phyloP scores from a whole-genome alignment of 2,888 invertebrate genomes.

The Caenorhabditis sp. region DNA sequence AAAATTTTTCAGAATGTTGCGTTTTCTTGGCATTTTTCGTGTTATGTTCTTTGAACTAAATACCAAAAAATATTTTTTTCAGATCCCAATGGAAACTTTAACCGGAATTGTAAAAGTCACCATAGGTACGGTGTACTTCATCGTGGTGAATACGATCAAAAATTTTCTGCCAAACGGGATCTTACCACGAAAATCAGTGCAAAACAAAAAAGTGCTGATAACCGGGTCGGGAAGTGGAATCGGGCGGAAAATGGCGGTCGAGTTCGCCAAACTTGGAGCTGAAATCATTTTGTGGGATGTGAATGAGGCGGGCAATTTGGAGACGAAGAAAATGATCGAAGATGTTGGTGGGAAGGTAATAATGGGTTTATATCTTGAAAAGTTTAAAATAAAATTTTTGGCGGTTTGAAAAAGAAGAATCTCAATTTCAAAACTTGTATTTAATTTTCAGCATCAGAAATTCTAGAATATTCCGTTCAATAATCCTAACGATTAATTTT shows the following conservation, averaged over 20 bases:
- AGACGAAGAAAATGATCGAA: conserved; percentile 80
- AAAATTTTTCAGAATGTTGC: no score
- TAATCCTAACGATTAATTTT: no score
- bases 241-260: conserved; percentile 76
- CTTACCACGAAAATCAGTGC: conserved; percentile 78
- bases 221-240: conserved; percentile 90
- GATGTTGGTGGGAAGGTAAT: conserved; percentile 47
- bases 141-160: conserved; percentile 42
- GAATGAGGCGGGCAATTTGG: conserved; percentile 82
- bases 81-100: not conserved
- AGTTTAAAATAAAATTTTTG: no score
- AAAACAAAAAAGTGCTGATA: conserved; percentile 82
- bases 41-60: no score
- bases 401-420: not conserved
- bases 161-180: conserved; percentile 57
- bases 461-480: no score
- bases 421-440: no score
- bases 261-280: conserved; percentile 74
- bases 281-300: conserved; percentile 88
- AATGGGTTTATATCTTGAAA: no score
- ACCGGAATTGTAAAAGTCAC: conserved; percentile 6
- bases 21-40: no score
- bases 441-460: no score
- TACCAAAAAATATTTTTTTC: not conserved
- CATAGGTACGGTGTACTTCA: conserved; percentile 23